Base-by-base conservation (phyloP, 2,797 vertebrate species). In the Clarias pachynema region DNA sequence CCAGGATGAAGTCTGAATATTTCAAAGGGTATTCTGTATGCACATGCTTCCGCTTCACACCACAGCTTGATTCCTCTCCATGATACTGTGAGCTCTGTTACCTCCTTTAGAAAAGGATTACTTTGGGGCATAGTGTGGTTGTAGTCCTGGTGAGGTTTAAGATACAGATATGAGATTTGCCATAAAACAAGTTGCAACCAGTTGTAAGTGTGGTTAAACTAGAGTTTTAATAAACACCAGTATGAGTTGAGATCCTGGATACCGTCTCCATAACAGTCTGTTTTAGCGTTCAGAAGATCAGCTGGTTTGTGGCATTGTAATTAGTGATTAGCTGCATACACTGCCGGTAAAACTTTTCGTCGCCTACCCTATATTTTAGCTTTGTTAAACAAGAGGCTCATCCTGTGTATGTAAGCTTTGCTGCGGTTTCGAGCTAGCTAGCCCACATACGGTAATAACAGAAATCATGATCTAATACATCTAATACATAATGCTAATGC, bases 11-110 rank as follows among this genome's bases (percentile, higher is more conserved):
- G 73, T 24, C 24, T 24, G 75, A 60, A 60, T 59, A 60, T 86
- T 89, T 82, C 75, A 85, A 72, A 85, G 66, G 37, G 37, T 72
- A 31, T 62, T 79, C 53, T 79, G 37, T 57, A 40, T 63, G 56
- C 59, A 80, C 56, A n/a, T 59, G 74, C 29, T 34, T 57, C 56
- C 20, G 5, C 53, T 79, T 79, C 20, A n/a, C 57, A 62, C 22
- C 34, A 40, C 57, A 62, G 34, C 22, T 79, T 79, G 31, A 79
- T 79, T 77, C 57, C 16, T 65, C 40, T 31, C 4, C n/a, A 53
- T 53, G 16, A 81, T 66, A 22, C 40, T 31, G 60, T 66, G n/a
- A 66, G 29, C 37, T 81, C n/a, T 14, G 6, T 65, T 49, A 29
- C 62, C 77, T 16, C 77, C 26, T 60, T 78, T 31, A 78, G 29